Percentiles rank a stretch among this genome's conserved stretches.
Evolutionary conservation across 2,797 vertebrate genomes (phyloP).

Genomic region (Gadopsis marmoratus): DNA sequence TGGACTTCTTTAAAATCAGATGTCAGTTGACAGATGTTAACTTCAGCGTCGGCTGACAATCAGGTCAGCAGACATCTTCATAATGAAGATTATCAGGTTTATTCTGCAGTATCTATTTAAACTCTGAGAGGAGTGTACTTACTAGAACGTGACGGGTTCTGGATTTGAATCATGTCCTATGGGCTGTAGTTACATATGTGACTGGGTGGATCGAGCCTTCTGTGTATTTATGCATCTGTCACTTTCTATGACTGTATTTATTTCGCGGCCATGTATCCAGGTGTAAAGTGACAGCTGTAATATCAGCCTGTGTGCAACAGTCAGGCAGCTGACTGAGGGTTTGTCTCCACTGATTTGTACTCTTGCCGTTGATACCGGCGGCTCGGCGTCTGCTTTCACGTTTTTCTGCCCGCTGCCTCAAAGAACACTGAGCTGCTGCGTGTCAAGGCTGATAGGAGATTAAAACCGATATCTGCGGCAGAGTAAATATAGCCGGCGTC

Average conservation of each 20-base stretch:
- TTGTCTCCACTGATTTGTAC: slow-evolving; percentile 13
- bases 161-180: not conserved
- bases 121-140: not conserved
- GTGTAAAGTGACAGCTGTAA: slow-evolving; percentile 15
- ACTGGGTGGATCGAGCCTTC: too few species aligned
- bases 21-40: too few species aligned
- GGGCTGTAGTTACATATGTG: not conserved
- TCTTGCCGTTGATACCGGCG: not conserved
- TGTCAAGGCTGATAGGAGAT: slow-evolving; percentile 29
- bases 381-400: not conserved
- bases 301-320: not conserved
- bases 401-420: slow-evolving; percentile 24
- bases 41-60: not conserved
- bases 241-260: slow-evolving; percentile 14
- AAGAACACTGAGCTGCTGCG: slow-evolving; percentile 8
- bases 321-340: slow-evolving; percentile 4
- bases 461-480: slow-evolving; percentile 40
- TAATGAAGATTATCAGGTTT: not conserved
- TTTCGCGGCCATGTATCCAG: slow-evolving; percentile 6
- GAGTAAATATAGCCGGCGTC: slow-evolving; percentile 26
- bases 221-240: slow-evolving; percentile 19
- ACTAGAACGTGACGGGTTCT: not conserved
- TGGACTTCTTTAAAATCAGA: too few species aligned
- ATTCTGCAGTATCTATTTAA: not conserved
- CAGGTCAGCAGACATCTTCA: not conserved